Evolutionary conservation across 2,888 invertebrate genomes (phyloP).

Genomic region (Dynastes hyllus): DNA sequence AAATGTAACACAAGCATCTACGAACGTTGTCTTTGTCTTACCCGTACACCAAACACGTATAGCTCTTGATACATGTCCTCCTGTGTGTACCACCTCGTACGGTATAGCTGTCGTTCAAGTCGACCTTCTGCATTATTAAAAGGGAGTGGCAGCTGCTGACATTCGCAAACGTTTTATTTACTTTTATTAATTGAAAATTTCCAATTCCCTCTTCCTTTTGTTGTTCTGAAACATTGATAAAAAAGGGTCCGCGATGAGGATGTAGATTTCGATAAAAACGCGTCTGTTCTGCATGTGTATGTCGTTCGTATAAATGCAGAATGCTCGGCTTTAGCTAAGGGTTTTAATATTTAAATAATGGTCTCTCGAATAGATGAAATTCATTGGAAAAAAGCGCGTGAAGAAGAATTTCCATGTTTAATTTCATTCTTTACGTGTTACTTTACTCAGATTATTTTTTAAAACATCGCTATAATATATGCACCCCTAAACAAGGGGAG

Average conservation of each 20-base stretch:
- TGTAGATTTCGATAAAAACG: background rate
- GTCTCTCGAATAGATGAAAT: too few species aligned
- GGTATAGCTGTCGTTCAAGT: constrained; percentile 52
- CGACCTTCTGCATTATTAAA: constrained; percentile 66
- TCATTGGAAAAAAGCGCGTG: too few species aligned
- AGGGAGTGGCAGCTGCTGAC: constrained; percentile 69
- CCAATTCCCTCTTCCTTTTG: constrained; percentile 49
- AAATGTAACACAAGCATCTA: constrained; percentile 27
- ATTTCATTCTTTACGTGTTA: too few species aligned
- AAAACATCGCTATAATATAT: too few species aligned
- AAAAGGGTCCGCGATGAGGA: constrained; percentile 7
- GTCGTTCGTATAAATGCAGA: background rate
- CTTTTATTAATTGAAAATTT: constrained; percentile 65
- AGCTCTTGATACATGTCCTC: too few species aligned
- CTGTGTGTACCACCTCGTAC: constrained; percentile 41
- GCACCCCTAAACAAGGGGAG: too few species aligned
- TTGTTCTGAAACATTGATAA: constrained; percentile 25
- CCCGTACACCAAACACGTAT: too few species aligned
- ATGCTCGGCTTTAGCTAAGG: background rate
- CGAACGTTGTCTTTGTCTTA: background rate
- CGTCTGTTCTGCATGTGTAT: background rate
- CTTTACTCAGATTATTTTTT: too few species aligned
- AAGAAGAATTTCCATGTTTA: too few species aligned
- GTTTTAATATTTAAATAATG: background rate
- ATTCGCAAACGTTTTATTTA: constrained; percentile 67